These are phyloP conservation scores for Leuciscus waleckii DNA, from an alignment of 2,797 vertebrate genomes.

Conservation along the genomic window DNA sequence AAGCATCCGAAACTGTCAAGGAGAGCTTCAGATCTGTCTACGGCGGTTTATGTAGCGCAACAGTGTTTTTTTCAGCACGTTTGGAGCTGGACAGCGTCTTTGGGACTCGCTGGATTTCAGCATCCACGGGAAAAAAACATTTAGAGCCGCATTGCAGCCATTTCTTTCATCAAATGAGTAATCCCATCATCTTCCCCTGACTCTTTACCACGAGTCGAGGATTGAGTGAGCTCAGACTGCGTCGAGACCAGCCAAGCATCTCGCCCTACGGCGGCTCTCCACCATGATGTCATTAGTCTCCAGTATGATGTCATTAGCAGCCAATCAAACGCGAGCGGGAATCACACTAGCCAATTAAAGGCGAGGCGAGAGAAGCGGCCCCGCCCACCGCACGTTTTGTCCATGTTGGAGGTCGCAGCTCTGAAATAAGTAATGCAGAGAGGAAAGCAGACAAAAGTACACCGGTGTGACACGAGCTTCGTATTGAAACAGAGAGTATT, in stretches of 20 bases:
- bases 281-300: slow-evolving; percentile 31
- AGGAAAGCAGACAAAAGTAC: slow-evolving; percentile 9
- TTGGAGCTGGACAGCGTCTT: slow-evolving; percentile 66
- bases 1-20: neutral
- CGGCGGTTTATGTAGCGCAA: slow-evolving; percentile 41
- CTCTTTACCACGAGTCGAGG: slow-evolving; percentile 33
- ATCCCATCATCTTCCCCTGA: slow-evolving; percentile 30
- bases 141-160: slow-evolving; percentile 1
- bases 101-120: slow-evolving; percentile 29
- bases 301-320: slow-evolving; percentile 81
- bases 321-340: slow-evolving; percentile 73
- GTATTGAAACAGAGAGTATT: neutral
- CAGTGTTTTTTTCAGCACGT: slow-evolving; percentile 62
- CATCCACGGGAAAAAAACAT: neutral
- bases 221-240: slow-evolving; percentile 44
- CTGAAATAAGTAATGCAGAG: slow-evolving; percentile 50
- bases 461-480: slow-evolving; percentile 1
- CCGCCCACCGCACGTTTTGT: slow-evolving; percentile 43
- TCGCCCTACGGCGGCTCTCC: slow-evolving; percentile 60
- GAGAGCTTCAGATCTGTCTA: neutral
- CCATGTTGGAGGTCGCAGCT: slow-evolving; percentile 42
- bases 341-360: slow-evolving; percentile 21
- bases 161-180: slow-evolving; percentile 26
- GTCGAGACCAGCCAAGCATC: slow-evolving; percentile 35
- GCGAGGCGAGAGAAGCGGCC: slow-evolving; percentile 46